phyloP scores from a whole-genome alignment of 2,113 vertebrate genomes.

The Urocitellus parryii region DNA sequence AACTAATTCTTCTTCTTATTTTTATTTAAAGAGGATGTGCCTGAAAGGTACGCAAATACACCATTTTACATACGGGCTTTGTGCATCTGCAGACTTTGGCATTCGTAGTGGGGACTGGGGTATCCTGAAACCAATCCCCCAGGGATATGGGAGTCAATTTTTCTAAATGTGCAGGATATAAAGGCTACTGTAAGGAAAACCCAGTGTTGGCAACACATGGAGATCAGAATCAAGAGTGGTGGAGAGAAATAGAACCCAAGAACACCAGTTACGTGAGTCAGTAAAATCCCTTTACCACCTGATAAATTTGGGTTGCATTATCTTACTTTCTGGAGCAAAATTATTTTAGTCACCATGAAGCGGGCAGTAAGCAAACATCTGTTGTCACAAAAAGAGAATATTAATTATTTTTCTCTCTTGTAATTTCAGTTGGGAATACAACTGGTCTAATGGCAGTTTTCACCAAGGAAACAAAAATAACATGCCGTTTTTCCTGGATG shows the following conservation, averaged over 20 bases:
- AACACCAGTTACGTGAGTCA: neutral
- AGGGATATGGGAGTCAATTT: neutral
- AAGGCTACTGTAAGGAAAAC: neutral
- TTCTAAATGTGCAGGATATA: neutral
- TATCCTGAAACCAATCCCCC: neutral
- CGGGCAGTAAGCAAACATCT: neutral
- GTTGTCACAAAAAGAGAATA: neutral
- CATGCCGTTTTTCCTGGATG: slow-evolving; percentile 21
- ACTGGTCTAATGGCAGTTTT: neutral
- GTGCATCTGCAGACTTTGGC: neutral
- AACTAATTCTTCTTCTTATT: too few species aligned
- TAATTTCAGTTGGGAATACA: neutral
- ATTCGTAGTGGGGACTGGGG: neutral
- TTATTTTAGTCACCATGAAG: neutral
- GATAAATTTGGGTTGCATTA: neutral
- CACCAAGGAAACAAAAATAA: slow-evolving; percentile 14
- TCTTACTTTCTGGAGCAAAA: neutral
- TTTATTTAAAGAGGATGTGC: neutral
- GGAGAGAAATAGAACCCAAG: too few species aligned
- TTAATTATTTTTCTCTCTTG: neutral
- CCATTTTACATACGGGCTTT: neutral
- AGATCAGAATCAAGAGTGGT: too few species aligned
- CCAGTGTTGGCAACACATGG: too few species aligned
- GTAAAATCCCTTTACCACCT: neutral
- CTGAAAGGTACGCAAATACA: neutral